These are phyloP conservation scores for Actenoides lindsayi DNA, from an alignment of 2,113 vertebrate genomes.

Conservation along the genomic window DNA sequence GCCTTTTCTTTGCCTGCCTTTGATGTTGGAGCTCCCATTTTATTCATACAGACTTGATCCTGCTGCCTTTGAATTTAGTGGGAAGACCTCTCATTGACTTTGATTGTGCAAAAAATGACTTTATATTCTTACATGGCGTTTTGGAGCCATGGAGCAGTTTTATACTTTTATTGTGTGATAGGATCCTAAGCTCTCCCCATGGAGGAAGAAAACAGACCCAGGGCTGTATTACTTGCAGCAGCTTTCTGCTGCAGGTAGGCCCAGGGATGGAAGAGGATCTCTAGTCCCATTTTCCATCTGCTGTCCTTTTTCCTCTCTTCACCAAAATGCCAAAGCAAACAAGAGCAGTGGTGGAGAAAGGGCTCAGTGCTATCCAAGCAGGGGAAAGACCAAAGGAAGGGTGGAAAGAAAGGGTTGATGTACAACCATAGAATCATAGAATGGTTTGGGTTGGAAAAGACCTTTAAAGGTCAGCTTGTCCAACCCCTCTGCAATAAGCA, in stretches of 20 bases:
- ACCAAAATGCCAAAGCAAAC: background rate
- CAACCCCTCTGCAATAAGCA: background rate
- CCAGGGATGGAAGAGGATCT: background rate
- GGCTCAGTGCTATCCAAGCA: background rate
- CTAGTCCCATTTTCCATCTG: background rate
- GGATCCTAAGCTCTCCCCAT: background rate
- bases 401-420: background rate
- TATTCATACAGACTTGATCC: background rate
- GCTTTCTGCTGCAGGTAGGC: background rate
- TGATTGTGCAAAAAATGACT: background rate
- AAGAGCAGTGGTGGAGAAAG: background rate
- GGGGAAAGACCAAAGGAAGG: background rate
- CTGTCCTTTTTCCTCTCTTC: background rate
- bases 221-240: background rate
- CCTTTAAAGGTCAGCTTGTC: background rate
- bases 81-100: background rate
- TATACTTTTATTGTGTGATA: background rate
- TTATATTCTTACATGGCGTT: background rate
- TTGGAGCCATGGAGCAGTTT: background rate
- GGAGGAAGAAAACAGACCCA: background rate
- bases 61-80: background rate
- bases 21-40: constrained; percentile 24
- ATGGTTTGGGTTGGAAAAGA: background rate
- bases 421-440: background rate
- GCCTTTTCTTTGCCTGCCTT: constrained; percentile 24